Evolutionary conservation across 2,113 vertebrate genomes (phyloP).

Genomic region (Alligator mississippiensis): DNA sequence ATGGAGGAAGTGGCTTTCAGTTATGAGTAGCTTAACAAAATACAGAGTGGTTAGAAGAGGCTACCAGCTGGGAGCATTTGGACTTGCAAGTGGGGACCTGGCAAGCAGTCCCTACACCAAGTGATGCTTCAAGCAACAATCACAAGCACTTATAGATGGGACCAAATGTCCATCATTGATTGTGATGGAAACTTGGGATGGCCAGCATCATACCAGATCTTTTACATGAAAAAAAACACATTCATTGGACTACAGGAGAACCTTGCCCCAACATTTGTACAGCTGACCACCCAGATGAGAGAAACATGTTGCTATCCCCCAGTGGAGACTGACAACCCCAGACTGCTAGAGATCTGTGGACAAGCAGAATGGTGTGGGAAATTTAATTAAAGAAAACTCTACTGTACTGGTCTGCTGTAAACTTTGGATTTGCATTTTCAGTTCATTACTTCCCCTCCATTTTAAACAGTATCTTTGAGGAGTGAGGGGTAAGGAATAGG

Average conservation of each 20-base stretch:
- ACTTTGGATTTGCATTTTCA: too few species aligned
- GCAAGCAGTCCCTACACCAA: not conserved
- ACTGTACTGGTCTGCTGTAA: too few species aligned
- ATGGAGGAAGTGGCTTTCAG: not conserved
- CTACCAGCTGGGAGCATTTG: not conserved
- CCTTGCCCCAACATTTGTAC: not conserved
- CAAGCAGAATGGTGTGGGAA: not conserved
- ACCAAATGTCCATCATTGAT: too few species aligned
- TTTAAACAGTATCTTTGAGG: too few species aligned
- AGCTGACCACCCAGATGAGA: fast-evolving
- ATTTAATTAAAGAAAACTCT: not conserved
- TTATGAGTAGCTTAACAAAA: not conserved
- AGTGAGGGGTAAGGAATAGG: too few species aligned
- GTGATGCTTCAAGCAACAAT: not conserved
- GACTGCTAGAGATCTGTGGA: not conserved
- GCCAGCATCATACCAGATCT: not conserved
- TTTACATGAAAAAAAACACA: not conserved
- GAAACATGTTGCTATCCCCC: not conserved
- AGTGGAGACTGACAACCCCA: not conserved
- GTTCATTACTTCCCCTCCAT: too few species aligned
- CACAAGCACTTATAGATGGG: not conserved
- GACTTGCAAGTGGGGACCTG: not conserved
- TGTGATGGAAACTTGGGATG: not conserved
- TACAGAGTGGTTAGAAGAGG: too few species aligned
- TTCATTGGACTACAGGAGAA: not conserved